A percentile compares a stretch with the other conserved stretches of the same genome.
These are phyloP conservation scores for Drosophila macrothrix DNA, from an alignment of 2,888 invertebrate species.

Conservation along the genomic window DNA sequence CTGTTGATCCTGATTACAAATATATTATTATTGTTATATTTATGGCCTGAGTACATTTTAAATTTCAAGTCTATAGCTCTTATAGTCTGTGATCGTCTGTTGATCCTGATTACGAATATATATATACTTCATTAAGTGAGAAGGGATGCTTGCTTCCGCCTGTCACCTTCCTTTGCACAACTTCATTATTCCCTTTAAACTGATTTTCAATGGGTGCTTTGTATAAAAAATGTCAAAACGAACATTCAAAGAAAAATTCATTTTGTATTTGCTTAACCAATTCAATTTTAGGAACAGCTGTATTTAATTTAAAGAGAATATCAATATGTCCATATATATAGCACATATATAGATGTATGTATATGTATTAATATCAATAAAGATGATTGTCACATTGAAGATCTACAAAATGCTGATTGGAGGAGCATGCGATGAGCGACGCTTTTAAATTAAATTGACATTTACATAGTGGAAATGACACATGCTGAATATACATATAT, in stretches of 20 bases:
- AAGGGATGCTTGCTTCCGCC: background rate
- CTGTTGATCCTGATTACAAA: background rate
- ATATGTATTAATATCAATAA: constrained; percentile 31
- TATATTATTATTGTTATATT: background rate
- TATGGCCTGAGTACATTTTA: background rate
- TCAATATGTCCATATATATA: background rate
- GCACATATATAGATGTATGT: background rate
- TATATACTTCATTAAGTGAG: background rate
- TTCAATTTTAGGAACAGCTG: background rate
- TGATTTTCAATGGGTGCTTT: background rate
- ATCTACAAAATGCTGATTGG: constrained; percentile 45
- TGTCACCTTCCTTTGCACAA: background rate
- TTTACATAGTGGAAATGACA: constrained; percentile 14
- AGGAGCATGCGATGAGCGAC: constrained; percentile 25
- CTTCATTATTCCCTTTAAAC: background rate
- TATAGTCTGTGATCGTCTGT: background rate
- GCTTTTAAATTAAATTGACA: constrained; percentile 50
- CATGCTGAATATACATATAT: constrained; percentile 1
- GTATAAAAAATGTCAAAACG: no score
- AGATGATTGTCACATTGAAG: constrained; percentile 33
- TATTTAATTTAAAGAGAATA: background rate
- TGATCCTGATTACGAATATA: background rate
- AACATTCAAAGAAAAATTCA: background rate
- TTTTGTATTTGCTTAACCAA: background rate
- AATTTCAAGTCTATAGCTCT: background rate